A percentile compares a stretch with the other conserved stretches of the same genome.
These are phyloP conservation scores for Grammomys surdaster DNA, from an alignment of 2,113 vertebrate species.

Conservation along the genomic window DNA sequence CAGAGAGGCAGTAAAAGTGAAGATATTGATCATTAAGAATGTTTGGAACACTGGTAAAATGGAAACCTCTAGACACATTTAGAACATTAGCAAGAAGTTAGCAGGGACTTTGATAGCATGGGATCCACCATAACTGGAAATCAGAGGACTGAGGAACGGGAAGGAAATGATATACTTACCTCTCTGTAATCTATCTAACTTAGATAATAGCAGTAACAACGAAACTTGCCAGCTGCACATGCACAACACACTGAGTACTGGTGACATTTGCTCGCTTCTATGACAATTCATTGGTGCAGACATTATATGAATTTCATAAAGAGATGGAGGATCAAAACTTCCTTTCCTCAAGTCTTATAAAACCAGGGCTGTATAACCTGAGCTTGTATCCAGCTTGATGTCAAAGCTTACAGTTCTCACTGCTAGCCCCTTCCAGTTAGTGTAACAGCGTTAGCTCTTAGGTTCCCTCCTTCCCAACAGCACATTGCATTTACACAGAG, in stretches of 20 bases:
- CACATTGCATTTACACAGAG: background rate
- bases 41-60: background rate
- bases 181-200: background rate
- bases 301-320: background rate
- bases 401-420: background rate
- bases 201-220: background rate
- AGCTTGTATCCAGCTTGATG: background rate
- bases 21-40: background rate
- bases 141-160: background rate
- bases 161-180: background rate
- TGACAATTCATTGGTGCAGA: background rate
- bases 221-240: background rate
- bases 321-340: background rate
- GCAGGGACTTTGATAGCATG: background rate
- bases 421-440: background rate
- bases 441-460: accelerated
- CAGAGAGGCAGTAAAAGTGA: background rate
- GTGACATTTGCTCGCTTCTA: background rate
- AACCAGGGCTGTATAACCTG: background rate
- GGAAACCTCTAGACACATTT: background rate
- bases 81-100: background rate
- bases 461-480: background rate
- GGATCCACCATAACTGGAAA: background rate
- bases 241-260: background rate
- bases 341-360: background rate